Percentiles rank a stretch among this genome's conserved stretches.
Evolutionary conservation across 2,797 vertebrate species (phyloP).

Genomic region (Poeciliopsis paucimaculata): DNA sequence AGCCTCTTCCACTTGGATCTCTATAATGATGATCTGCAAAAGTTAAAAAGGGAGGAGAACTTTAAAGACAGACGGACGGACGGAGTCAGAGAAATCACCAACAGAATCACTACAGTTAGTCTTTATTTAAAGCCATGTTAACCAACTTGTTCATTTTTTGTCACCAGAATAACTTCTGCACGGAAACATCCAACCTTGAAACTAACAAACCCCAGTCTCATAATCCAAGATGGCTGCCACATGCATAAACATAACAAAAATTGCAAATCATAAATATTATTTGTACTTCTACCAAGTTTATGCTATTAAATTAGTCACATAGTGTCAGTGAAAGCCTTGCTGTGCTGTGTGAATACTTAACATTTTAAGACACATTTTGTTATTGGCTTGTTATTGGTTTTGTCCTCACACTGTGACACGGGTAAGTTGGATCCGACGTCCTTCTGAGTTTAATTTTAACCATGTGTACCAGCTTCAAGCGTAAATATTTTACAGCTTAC

Average conservation of each 20-base stretch:
- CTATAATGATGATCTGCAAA: conserved; percentile 39
- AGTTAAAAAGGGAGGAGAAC: background rate
- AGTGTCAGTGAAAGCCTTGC: background rate
- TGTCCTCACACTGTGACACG: too few relatives aligned
- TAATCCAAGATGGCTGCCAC: background rate
- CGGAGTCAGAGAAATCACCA: too few relatives aligned
- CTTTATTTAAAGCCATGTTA: too few relatives aligned
- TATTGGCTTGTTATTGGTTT: background rate
- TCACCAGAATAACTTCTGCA: too few relatives aligned
- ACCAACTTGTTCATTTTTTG: too few relatives aligned
- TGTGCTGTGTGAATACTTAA: background rate
- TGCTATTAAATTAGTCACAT: background rate
- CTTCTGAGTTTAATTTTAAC: too few relatives aligned
- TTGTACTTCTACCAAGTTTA: background rate
- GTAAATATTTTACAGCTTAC: too few relatives aligned
- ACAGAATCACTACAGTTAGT: too few relatives aligned
- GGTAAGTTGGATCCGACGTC: too few relatives aligned
- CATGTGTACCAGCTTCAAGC: too few relatives aligned
- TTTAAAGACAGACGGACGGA: background rate
- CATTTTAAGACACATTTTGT: background rate
- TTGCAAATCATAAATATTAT: background rate
- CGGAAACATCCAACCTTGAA: background rate
- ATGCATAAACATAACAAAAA: background rate
- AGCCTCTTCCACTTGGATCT: conserved; percentile 21
- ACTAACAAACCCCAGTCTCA: background rate